These are phyloP conservation scores for Lepilemur ruficaudatus DNA, from an alignment of 2,797 vertebrate species.

Conservation along the genomic window DNA sequence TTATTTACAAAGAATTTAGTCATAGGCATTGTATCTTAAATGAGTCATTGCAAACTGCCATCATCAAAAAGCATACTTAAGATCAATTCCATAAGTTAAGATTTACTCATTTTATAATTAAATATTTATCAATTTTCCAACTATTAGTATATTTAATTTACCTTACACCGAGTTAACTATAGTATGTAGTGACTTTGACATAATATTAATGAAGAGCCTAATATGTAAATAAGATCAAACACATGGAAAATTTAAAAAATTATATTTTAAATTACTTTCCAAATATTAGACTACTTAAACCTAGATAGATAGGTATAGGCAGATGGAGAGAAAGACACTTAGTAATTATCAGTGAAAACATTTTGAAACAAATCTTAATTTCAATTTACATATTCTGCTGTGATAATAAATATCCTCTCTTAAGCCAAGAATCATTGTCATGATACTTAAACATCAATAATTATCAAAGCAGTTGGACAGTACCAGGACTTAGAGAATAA, in stretches of 20 bases:
- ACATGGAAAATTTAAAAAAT: not conserved
- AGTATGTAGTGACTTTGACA: not conserved
- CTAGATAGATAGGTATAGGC: not conserved
- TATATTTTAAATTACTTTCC: not conserved
- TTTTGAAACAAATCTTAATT: not conserved
- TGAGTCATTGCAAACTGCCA: not conserved
- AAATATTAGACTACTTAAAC: not conserved
- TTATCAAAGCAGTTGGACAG: not conserved
- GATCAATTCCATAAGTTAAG: not conserved
- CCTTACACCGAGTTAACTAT: not conserved
- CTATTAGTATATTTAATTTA: not conserved
- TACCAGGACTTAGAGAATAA: not conserved
- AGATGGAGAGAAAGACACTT: not conserved
- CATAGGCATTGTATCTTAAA: not conserved
- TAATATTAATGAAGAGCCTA: not conserved
- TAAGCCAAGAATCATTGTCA: slow-evolving; percentile 2
- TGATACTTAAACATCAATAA: slow-evolving; percentile 1
- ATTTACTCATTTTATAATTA: not conserved
- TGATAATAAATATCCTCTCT: not conserved
- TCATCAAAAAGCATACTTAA: not conserved
- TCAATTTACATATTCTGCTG: slow-evolving; percentile 9
- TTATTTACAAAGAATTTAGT: not conserved
- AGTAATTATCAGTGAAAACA: not conserved
- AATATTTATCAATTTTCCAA: not conserved
- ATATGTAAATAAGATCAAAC: not conserved